phyloP scores from a whole-genome alignment of 2,888 invertebrate genomes.

The Agrochola circellaris region DNA sequence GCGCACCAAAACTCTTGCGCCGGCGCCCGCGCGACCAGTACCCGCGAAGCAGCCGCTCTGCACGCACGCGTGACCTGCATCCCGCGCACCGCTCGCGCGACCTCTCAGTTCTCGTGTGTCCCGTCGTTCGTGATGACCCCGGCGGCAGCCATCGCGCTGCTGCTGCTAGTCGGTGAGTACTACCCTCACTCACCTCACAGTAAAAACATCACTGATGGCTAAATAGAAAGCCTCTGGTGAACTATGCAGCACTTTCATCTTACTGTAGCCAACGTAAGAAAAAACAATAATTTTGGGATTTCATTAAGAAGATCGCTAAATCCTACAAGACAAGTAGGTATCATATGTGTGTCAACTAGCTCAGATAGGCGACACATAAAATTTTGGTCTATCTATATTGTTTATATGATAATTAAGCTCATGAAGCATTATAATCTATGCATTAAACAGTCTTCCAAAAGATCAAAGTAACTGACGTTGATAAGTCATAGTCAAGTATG shows the following conservation, averaged over 20 bases:
- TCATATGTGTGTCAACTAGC: background rate
- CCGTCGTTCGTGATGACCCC: slow-evolving; percentile 60
- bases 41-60: slow-evolving; percentile 50
- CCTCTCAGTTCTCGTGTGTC: slow-evolving; percentile 53
- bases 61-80: slow-evolving; percentile 53
- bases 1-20: slow-evolving; percentile 51
- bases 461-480: background rate
- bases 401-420: background rate
- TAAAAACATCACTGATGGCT: background rate
- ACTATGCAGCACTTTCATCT: slow-evolving; percentile 48
- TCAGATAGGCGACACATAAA: background rate
- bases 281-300: background rate
- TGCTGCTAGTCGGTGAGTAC: slow-evolving; percentile 76
- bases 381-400: background rate
- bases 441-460: background rate
- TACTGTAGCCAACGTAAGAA: slow-evolving; percentile 13
- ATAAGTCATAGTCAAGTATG: slow-evolving; percentile 7
- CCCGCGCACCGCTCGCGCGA: slow-evolving; percentile 48
- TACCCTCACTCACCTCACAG: background rate
- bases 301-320: background rate
- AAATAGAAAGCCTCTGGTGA: slow-evolving; percentile 7
- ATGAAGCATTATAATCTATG: background rate
- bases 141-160: slow-evolving; percentile 66
- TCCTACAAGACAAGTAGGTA: background rate
- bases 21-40: slow-evolving; percentile 64